Conservation (phyloP, 2,888 invertebrate species). For the Chloromyia formosa region DNA sequence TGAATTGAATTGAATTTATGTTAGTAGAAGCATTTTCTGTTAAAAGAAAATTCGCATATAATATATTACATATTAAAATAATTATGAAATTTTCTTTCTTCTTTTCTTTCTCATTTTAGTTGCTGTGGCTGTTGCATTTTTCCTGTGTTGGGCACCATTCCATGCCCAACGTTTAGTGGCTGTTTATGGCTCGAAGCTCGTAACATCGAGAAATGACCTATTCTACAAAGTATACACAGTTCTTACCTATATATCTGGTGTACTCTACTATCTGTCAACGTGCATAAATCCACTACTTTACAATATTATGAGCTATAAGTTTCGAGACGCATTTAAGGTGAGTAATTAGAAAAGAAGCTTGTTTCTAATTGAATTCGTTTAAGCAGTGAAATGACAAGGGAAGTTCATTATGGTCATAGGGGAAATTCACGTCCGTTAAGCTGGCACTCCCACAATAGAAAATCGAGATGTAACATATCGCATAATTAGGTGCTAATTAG, state of each 20-base stretch:
- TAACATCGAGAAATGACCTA: constrained; percentile 31
- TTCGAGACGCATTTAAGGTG: constrained; percentile 88
- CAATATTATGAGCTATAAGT: constrained; percentile 90
- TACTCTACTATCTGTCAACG: constrained; percentile 86
- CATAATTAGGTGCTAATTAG: too few species aligned
- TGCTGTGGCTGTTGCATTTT: constrained; percentile 84
- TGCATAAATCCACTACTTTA: constrained; percentile 89
- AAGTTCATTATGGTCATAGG: too few species aligned
- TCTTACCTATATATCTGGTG: constrained; percentile 74
- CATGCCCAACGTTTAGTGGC: constrained; percentile 89
- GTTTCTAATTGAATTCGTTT: too few species aligned
- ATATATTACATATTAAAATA: too few species aligned
- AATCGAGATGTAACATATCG: too few species aligned
- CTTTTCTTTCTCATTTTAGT: constrained; percentile 67
- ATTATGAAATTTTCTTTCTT: too few species aligned
- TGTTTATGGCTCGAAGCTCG: constrained; percentile 60
- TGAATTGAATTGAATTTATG: too few species aligned
- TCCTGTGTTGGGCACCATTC: constrained; percentile 91
- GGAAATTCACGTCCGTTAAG: too few species aligned
- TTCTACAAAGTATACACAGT: constrained; percentile 46
- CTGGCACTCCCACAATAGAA: too few species aligned
- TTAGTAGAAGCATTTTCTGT: too few species aligned
- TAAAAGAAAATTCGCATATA: too few species aligned
- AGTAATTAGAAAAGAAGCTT: constrained; percentile 34
- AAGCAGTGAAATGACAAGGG: too few species aligned